A percentile compares a stretch with the other conserved stretches of the same genome.
These are phyloP conservation scores for Lasioglossum oenotherae DNA, from an alignment of 2,888 invertebrate genomes.

Conservation along the genomic window DNA sequence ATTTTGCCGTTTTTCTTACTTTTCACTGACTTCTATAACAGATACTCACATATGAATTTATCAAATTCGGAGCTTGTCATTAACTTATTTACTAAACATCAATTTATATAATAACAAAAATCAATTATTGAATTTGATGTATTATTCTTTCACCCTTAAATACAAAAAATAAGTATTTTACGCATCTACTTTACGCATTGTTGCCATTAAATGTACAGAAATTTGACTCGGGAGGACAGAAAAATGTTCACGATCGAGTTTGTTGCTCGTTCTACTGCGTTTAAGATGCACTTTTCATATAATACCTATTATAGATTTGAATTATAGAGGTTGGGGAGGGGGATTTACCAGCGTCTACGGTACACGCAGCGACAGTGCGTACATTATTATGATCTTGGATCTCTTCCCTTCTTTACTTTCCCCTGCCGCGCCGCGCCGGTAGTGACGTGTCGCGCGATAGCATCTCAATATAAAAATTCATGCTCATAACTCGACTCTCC, in stretches of 20 bases:
- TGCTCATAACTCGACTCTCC: constrained; percentile 76
- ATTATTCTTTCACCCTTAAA: background rate
- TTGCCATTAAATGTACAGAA: background rate
- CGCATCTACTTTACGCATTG: background rate
- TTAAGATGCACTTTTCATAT: background rate
- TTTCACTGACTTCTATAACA: background rate
- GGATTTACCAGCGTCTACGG: background rate
- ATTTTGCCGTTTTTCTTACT: background rate
- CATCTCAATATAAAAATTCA: constrained; percentile 83
- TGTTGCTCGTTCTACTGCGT: background rate
- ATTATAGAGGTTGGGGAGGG: background rate
- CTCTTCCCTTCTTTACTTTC: constrained; percentile 69
- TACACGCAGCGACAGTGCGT: constrained; percentile 38
- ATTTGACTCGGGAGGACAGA: background rate
- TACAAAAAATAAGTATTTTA: background rate
- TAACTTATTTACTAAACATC: background rate
- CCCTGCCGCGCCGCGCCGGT: constrained; percentile 38
- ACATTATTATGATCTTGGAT: constrained; percentile 63
- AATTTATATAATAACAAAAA: background rate
- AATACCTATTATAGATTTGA: background rate
- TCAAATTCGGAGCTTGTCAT: background rate
- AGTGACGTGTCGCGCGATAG: constrained; percentile 68
- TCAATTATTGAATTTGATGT: background rate
- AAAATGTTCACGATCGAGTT: constrained; percentile 33
- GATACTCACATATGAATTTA: background rate